Percentiles rank a stretch among this genome's conserved stretches.
Conservation (phyloP, 2,888 invertebrate genomes). For the Polylopha cassiicola region DNA sequence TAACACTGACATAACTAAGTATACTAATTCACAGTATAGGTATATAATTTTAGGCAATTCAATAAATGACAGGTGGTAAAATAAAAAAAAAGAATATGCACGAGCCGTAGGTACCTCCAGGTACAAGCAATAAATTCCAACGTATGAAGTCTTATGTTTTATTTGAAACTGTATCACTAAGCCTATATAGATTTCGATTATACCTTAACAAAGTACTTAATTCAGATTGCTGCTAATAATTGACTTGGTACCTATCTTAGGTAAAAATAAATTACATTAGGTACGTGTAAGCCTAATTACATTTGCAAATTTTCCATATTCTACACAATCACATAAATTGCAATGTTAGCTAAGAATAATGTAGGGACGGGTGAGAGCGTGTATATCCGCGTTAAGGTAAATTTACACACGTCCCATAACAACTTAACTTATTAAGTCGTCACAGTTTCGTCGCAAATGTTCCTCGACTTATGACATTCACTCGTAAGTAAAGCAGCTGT, state of each 20-base stretch:
- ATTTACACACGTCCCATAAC: conserved; percentile 70
- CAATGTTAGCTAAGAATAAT: conserved; percentile 70
- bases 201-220: too few relatives aligned
- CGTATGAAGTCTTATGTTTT: neutral
- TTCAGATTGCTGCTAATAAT: too few relatives aligned
- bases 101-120: too few relatives aligned
- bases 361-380: conserved; percentile 49
- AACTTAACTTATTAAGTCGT: conserved; percentile 73
- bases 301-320: conserved; percentile 34
- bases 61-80: neutral
- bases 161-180: too few relatives aligned
- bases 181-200: too few relatives aligned
- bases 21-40: too few relatives aligned
- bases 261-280: too few relatives aligned
- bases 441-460: conserved; percentile 45
- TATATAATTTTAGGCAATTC: too few relatives aligned
- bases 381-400: conserved; percentile 70
- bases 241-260: too few relatives aligned
- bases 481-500: too few relatives aligned
- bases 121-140: neutral
- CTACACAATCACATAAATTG: conserved; percentile 62
- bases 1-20: too few relatives aligned
- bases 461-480: conserved; percentile 53
- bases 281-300: too few relatives aligned
- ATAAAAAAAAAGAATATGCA: neutral